These are phyloP conservation scores for Tetraodon nigroviridis DNA, from an alignment of 2,113 vertebrate species.

Conservation along the genomic window DNA sequence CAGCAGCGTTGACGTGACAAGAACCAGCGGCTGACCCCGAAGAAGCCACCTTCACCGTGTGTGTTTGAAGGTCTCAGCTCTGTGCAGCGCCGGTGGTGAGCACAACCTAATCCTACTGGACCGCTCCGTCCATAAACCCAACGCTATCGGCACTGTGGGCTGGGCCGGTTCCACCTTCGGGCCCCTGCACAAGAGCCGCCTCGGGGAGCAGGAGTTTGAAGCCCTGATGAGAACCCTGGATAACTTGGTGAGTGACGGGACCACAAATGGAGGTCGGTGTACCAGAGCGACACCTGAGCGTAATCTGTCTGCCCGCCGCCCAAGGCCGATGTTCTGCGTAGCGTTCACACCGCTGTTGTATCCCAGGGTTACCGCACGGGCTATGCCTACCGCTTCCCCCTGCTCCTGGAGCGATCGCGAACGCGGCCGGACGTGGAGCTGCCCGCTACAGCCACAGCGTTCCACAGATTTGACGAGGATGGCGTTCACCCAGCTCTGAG, in stretches of 20 bases:
- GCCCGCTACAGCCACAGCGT: slow-evolving; percentile 86
- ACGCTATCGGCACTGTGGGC: slow-evolving; percentile 80
- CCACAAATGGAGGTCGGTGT: no score
- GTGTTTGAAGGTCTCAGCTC: slow-evolving; percentile 79
- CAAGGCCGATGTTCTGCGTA: neutral
- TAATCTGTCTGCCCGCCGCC: neutral
- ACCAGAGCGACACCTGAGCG: neutral
- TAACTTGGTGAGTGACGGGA: slow-evolving; percentile 78
- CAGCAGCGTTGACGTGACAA: slow-evolving; percentile 30
- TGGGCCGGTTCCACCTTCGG: slow-evolving; percentile 93
- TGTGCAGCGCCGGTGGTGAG: slow-evolving; percentile 82
- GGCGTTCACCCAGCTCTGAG: slow-evolving; percentile 61
- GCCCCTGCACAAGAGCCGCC: slow-evolving; percentile 89
- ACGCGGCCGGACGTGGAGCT: slow-evolving; percentile 92
- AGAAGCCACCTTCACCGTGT: neutral
- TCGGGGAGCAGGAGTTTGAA: slow-evolving; percentile 94
- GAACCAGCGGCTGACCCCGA: neutral
- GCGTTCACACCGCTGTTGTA: neutral
- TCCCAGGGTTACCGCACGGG: slow-evolving; percentile 90
- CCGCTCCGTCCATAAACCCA: slow-evolving; percentile 78
- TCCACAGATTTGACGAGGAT: slow-evolving; percentile 85
- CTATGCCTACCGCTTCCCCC: slow-evolving; percentile 91
- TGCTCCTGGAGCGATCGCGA: slow-evolving; percentile 88
- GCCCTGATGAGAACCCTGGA: slow-evolving; percentile 97
- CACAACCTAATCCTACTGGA: slow-evolving; percentile 92